Evolutionary conservation across 2,888 invertebrate species (phyloP).

Genomic region (Sisyra nigra): DNA sequence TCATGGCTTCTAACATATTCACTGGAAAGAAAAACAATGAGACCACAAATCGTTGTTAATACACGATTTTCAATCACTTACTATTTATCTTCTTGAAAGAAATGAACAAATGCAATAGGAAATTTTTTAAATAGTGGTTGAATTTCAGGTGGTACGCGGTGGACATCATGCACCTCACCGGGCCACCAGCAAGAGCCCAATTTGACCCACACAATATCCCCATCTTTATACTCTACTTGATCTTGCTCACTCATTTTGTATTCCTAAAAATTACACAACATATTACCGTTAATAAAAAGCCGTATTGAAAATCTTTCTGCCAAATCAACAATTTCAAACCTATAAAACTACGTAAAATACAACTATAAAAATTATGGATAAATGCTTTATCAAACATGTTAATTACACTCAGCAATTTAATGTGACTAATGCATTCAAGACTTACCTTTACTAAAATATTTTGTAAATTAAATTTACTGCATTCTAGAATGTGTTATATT

Average conservation of each 20-base stretch:
- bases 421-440: too few relatives aligned
- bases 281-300: too few relatives aligned
- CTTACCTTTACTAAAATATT: too few relatives aligned
- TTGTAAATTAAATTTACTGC: too few relatives aligned
- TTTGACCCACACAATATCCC: constrained; percentile 77
- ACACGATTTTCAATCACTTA: constrained; percentile 32
- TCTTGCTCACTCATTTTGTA: constrained; percentile 51
- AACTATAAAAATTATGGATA: too few relatives aligned
- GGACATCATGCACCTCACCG: constrained; percentile 50
- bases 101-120: constrained; percentile 69
- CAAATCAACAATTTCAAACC: too few relatives aligned
- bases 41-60: constrained; percentile 3
- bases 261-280: constrained; percentile 2
- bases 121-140: constrained; percentile 46
- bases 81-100: constrained; percentile 72
- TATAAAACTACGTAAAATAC: too few relatives aligned
- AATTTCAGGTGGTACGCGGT: constrained; percentile 50
- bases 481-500: too few relatives aligned
- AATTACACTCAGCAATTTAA: too few relatives aligned
- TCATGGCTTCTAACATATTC: constrained; percentile 60
- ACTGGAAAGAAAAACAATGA: constrained; percentile 35
- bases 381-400: too few relatives aligned
- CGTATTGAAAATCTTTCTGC: too few relatives aligned
- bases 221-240: constrained; percentile 47
- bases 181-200: constrained; percentile 75